phyloP scores from a whole-genome alignment of 2,797 vertebrate species.

The Anguilla obscura region DNA sequence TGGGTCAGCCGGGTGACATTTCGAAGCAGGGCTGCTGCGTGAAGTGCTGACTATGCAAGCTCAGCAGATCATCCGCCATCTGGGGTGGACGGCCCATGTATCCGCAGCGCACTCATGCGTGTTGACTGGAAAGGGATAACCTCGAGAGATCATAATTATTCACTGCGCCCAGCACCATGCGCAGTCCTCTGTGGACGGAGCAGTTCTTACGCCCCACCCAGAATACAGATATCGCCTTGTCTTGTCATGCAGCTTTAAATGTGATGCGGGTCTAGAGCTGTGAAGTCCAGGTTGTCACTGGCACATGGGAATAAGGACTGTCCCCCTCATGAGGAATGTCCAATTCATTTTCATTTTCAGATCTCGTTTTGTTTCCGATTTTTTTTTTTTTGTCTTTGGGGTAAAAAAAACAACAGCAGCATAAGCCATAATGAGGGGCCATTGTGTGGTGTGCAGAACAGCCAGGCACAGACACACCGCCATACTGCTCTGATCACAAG shows the following conservation, averaged over 20 bases:
- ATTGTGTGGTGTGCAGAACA: conserved; percentile 14
- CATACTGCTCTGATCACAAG: conserved; percentile 1
- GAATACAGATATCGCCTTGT: background rate
- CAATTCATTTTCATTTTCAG: background rate
- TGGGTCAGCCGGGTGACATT: background rate
- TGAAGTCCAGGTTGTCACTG: background rate
- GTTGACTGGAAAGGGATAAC: background rate
- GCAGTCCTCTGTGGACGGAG: background rate
- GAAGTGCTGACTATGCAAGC: background rate
- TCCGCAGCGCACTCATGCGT: background rate
- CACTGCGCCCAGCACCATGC: background rate
- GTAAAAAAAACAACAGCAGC: background rate
- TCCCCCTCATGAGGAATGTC: background rate
- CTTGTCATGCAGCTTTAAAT: background rate
- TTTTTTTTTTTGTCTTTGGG: background rate
- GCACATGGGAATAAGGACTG: background rate
- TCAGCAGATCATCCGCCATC: background rate
- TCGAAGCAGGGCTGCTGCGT: background rate
- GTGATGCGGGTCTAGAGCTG: background rate
- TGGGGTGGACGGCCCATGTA: background rate
- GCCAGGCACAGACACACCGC: background rate
- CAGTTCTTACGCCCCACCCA: background rate
- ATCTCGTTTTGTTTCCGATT: background rate
- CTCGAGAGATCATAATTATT: background rate
- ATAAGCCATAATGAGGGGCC: background rate